Evolutionary conservation across 2,113 vertebrate genomes (phyloP).

Genomic region (Pseudonaja textilis): DNA sequence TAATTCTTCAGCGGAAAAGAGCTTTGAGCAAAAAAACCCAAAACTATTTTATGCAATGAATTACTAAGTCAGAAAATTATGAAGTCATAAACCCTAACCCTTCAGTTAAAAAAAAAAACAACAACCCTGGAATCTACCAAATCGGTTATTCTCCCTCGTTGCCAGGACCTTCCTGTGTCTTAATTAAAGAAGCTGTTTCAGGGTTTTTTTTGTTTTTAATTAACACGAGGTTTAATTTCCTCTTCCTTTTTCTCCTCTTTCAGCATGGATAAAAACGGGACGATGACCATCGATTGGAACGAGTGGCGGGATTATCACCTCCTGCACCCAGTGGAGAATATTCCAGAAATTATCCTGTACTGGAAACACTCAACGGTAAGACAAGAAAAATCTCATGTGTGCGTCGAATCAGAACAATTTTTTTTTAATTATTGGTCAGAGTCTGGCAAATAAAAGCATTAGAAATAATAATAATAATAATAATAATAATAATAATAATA

Average conservation of each 20-base stretch:
- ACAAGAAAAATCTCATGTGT: background rate
- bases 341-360: conserved; percentile 95
- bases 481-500: too few species aligned
- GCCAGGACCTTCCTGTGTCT: background rate
- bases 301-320: conserved; percentile 96
- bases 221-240: background rate
- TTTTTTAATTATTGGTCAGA: background rate
- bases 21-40: background rate
- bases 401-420: background rate
- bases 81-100: background rate
- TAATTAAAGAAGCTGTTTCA: background rate
- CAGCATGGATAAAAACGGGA: conserved; percentile 97
- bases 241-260: background rate
- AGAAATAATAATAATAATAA: background rate
- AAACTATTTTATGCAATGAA: background rate
- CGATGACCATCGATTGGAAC: conserved; percentile 96
- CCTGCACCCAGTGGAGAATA: conserved; percentile 89
- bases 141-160: background rate
- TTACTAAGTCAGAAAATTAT: background rate
- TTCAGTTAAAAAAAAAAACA: too few species aligned
- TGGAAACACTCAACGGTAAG: conserved; percentile 97
- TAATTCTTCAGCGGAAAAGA: background rate
- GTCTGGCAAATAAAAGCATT: background rate
- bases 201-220: background rate
- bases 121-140: background rate